Evolutionary conservation across 1,140 invertebrate species (phyloP).

Genomic region (Halesus radiatus): DNA sequence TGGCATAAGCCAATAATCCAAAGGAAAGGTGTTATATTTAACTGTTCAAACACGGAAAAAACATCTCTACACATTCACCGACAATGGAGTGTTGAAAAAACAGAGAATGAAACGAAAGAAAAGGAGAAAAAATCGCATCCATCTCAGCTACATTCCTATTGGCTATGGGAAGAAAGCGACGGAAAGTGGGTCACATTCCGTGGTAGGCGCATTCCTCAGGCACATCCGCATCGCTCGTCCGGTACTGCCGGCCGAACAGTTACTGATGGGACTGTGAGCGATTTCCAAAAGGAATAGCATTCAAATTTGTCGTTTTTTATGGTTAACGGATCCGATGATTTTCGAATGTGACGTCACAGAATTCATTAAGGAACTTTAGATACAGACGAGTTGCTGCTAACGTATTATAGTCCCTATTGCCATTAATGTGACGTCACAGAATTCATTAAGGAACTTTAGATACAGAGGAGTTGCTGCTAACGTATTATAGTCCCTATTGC

Average conservation of each 20-base stretch:
- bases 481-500: too few species aligned
- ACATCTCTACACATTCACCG: constrained; percentile 11
- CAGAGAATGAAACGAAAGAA: constrained; percentile 35
- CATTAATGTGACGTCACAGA: background rate
- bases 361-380: constrained; percentile 14
- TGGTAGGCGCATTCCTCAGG: constrained; percentile 48
- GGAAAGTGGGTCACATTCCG: constrained; percentile 54
- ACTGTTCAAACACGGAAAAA: constrained; percentile 2
- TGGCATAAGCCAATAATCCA: background rate
- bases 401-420: too few species aligned
- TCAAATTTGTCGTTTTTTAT: constrained; percentile 34
- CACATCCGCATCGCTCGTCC: constrained; percentile 41
- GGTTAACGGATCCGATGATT: constrained; percentile 19
- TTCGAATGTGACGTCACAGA: constrained; percentile 12
- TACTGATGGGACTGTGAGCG: constrained; percentile 9
- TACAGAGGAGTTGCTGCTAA: too few species aligned
- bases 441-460: constrained; percentile 14
- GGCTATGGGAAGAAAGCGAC: constrained; percentile 45
- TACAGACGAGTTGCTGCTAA: too few species aligned
- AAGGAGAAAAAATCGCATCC: constrained; percentile 23
- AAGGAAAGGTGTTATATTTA: background rate
- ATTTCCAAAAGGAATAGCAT: constrained; percentile 25
- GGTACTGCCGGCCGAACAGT: background rate
- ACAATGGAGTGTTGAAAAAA: constrained; percentile 14
- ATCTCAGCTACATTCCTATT: constrained; percentile 26